A percentile compares a stretch with the other conserved stretches of the same genome.
Conservation (phyloP, 2,888 invertebrate genomes). For the Apamea sordens region DNA sequence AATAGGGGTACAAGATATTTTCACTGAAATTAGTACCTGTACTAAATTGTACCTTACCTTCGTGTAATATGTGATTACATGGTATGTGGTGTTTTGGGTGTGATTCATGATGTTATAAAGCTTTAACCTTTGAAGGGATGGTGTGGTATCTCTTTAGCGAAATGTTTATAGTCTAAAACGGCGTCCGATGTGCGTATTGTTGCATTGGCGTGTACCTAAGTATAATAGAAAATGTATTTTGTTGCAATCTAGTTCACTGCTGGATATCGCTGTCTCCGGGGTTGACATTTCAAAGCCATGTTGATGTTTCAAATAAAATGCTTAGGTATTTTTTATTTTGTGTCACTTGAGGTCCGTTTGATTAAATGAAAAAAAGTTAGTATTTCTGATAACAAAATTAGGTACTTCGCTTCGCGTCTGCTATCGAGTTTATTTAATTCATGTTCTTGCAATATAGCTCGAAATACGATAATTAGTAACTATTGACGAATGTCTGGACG, state of each 20-base stretch:
- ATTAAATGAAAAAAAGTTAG: neutral
- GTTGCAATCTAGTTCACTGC: neutral
- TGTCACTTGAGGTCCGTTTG: neutral
- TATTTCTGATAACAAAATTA: neutral
- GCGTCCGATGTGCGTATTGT: neutral
- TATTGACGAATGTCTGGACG: slow-evolving; percentile 1
- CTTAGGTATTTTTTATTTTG: neutral
- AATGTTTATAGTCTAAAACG: slow-evolving; percentile 3
- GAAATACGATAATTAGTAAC: neutral
- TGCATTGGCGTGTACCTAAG: neutral
- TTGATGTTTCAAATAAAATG: neutral
- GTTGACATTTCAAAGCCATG: neutral
- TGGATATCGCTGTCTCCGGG: neutral
- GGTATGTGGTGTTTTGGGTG: slow-evolving; percentile 20
- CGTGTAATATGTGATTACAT: slow-evolving; percentile 40
- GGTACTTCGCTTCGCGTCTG: neutral
- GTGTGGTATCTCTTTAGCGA: neutral
- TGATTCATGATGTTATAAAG: slow-evolving; percentile 46
- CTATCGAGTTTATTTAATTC: neutral
- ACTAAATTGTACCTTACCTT: slow-evolving; percentile 51
- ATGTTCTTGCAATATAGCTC: neutral
- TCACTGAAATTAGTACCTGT: slow-evolving; percentile 45
- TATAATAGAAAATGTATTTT: neutral
- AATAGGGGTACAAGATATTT: slow-evolving; percentile 43
- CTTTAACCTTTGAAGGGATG: slow-evolving; percentile 13